phyloP scores from a whole-genome alignment of 2,888 invertebrate genomes.

The Plebejus anna region DNA sequence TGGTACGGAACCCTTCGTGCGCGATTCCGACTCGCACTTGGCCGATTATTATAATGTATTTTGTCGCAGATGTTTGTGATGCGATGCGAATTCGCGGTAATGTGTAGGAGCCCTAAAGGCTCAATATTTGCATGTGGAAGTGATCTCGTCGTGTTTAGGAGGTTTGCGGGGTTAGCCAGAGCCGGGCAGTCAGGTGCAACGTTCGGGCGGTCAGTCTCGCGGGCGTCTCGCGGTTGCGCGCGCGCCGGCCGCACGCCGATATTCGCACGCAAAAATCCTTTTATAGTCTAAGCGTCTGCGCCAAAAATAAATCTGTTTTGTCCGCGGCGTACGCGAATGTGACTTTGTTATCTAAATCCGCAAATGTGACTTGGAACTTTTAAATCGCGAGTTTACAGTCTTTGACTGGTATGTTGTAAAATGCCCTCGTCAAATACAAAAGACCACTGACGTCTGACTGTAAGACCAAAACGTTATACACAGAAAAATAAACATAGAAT shows the following conservation, averaged over 20 bases:
- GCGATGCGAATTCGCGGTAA: no score
- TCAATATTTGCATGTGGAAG: slow-evolving; percentile 29
- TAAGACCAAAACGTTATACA: not conserved
- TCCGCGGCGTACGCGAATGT: slow-evolving; percentile 28
- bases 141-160: slow-evolving; percentile 43
- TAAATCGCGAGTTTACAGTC: not conserved
- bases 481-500: no score
- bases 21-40: no score
- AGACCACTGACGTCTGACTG: no score
- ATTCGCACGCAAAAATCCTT: slow-evolving; percentile 55
- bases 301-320: slow-evolving; percentile 53
- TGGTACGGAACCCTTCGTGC: no score
- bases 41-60: no score
- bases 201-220: slow-evolving; percentile 41
- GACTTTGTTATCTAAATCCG: not conserved
- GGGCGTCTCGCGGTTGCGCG: slow-evolving; percentile 52
- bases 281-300: slow-evolving; percentile 48
- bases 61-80: no score
- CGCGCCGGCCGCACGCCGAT: slow-evolving; percentile 68
- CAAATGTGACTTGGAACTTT: not conserved
- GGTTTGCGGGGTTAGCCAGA: slow-evolving; percentile 49
- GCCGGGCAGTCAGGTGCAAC: slow-evolving; percentile 61
- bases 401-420: not conserved
- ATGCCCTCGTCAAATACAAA: no score
- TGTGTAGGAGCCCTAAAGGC: not conserved